Percentiles rank a stretch among this genome's conserved stretches.
Conservation (phyloP, 2,797 vertebrate species). For the Sitta carolinensis region DNA sequence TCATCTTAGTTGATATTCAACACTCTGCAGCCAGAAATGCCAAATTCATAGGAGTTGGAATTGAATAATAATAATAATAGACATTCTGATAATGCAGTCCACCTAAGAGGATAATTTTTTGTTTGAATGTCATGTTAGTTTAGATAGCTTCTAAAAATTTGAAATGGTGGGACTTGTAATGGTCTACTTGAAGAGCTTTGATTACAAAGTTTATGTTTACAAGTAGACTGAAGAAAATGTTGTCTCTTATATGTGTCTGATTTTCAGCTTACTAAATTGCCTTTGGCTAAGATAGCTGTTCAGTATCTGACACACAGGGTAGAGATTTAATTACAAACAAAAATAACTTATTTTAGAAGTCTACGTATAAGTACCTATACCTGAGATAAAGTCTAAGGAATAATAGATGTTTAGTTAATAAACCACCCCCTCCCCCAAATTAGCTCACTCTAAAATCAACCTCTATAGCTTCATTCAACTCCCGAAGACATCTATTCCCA, state of each 20-base stretch:
- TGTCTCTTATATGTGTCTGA: background rate
- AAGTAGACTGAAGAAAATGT: background rate
- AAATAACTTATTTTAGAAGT: background rate
- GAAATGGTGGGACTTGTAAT: background rate
- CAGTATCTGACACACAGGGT: background rate
- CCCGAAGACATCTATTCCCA: background rate
- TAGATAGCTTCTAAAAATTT: background rate
- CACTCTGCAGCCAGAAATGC: background rate
- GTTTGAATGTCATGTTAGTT: background rate
- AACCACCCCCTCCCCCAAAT: fast-evolving
- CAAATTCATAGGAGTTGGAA: background rate
- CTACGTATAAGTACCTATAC: background rate
- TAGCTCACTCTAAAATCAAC: background rate
- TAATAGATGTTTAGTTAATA: background rate
- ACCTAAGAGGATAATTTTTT: background rate
- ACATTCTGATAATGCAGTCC: background rate
- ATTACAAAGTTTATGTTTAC: background rate
- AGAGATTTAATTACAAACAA: background rate
- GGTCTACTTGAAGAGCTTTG: background rate
- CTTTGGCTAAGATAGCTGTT: background rate
- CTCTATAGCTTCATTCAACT: background rate
- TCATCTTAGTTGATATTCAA: background rate
- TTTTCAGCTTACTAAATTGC: background rate
- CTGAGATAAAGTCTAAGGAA: background rate
- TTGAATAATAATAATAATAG: background rate